phyloP scores from a whole-genome alignment of 2,113 vertebrate genomes.

The Edolisoma coerulescens region DNA sequence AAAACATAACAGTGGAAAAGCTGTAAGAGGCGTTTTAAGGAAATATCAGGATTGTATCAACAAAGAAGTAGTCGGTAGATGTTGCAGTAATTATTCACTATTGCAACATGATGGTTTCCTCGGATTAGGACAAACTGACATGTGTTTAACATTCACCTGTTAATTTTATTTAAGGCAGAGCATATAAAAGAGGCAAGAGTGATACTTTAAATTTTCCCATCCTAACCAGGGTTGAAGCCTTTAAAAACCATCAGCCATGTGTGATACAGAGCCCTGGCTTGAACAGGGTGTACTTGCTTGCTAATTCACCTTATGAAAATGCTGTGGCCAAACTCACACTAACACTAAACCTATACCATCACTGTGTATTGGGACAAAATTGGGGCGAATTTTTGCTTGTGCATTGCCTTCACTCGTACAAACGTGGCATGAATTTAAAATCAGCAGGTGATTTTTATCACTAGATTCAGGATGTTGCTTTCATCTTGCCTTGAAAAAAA shows the following conservation, averaged over 20 bases:
- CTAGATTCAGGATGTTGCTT: neutral
- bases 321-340: neutral
- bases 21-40: neutral
- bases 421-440: neutral
- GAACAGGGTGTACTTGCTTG: neutral
- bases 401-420: fast-evolving
- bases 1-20: neutral
- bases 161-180: neutral
- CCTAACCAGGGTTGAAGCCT: neutral
- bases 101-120: neutral
- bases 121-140: neutral
- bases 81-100: neutral
- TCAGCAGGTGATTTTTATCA: neutral
- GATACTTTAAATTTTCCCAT: neutral
- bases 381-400: neutral
- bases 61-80: neutral
- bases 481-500: neutral
- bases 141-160: neutral
- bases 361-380: neutral
- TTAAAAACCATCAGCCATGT: neutral
- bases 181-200: neutral
- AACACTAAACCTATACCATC: neutral
- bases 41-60: neutral
- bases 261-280: neutral
- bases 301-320: neutral